Percentiles rank a stretch among this genome's conserved stretches.
phyloP scores from a whole-genome alignment of 2,888 invertebrate species.

The Diploptera punctata region DNA sequence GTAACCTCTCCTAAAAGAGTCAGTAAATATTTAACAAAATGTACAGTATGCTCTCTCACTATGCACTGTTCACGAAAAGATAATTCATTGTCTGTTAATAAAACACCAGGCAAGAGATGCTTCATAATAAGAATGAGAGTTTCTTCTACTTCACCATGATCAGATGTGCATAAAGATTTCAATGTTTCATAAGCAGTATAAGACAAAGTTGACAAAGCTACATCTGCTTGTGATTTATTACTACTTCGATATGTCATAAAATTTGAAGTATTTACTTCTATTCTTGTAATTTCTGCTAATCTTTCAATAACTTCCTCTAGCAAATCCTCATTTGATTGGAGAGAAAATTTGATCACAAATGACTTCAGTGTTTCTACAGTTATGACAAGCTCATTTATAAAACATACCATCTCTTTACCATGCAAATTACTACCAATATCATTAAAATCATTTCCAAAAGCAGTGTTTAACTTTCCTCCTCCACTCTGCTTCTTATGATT shows the following conservation, averaged over 20 bases:
- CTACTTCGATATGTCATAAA: background rate
- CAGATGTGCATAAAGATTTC: background rate
- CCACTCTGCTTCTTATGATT: background rate
- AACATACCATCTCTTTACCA: background rate
- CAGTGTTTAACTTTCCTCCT: no score
- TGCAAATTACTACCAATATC: background rate
- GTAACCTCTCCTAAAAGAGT: background rate
- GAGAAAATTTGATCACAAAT: background rate
- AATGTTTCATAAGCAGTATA: background rate
- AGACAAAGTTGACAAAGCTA: background rate
- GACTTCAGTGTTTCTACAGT: background rate
- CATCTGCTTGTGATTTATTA: background rate
- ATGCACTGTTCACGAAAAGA: background rate
- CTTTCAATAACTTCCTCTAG: slow-evolving; percentile 2
- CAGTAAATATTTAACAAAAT: background rate
- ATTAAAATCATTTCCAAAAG: background rate
- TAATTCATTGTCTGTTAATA: background rate
- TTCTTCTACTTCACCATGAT: slow-evolving; percentile 2
- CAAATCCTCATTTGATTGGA: background rate
- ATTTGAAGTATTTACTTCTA: background rate
- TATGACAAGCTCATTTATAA: background rate
- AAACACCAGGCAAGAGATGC: background rate
- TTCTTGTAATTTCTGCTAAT: background rate
- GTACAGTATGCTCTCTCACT: background rate
- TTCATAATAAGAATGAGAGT: background rate